These are phyloP conservation scores for Gobius niger DNA, from an alignment of 2,113 vertebrate species.

Conservation along the genomic window DNA sequence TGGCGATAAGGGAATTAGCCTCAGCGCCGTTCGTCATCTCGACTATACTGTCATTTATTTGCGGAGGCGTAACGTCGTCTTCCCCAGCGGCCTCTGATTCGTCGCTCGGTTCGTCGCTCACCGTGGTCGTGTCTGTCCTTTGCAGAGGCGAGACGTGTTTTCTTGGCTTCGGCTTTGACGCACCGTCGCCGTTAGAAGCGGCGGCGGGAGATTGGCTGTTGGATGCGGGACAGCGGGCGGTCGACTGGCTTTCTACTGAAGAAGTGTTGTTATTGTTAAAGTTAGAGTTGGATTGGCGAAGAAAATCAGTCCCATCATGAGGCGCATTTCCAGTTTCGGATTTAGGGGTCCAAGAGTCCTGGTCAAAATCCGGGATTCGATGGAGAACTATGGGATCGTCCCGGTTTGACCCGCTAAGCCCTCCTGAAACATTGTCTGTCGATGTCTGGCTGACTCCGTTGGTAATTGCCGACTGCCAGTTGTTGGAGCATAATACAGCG, in stretches of 20 bases:
- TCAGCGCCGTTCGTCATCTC: conserved; percentile 1
- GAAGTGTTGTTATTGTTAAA: conserved; percentile 54
- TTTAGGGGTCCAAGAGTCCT: conserved; percentile 46
- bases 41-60: neutral
- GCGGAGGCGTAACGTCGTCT: neutral
- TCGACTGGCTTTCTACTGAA: neutral
- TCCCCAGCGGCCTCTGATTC: neutral
- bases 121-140: neutral
- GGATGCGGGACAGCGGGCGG: neutral
- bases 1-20: neutral
- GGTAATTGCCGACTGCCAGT: conserved; percentile 55
- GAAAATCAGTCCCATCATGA: neutral
- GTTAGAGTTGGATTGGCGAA: conserved; percentile 35
- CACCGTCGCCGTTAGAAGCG: neutral
- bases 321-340: neutral
- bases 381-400: conserved; percentile 21
- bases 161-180: conserved; percentile 1
- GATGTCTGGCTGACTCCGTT: conserved; percentile 21
- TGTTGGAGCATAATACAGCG: conserved; percentile 66
- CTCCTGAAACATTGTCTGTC: conserved; percentile 14
- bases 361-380: conserved; percentile 54
- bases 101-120: neutral
- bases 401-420: conserved; percentile 25
- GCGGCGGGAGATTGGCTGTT: conserved; percentile 1
- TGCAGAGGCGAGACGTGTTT: conserved; percentile 2